Percentiles rank a stretch among this genome's conserved stretches.
Evolutionary conservation across 2,113 vertebrate genomes (phyloP).

Genomic region (Gymnarchus niloticus): DNA sequence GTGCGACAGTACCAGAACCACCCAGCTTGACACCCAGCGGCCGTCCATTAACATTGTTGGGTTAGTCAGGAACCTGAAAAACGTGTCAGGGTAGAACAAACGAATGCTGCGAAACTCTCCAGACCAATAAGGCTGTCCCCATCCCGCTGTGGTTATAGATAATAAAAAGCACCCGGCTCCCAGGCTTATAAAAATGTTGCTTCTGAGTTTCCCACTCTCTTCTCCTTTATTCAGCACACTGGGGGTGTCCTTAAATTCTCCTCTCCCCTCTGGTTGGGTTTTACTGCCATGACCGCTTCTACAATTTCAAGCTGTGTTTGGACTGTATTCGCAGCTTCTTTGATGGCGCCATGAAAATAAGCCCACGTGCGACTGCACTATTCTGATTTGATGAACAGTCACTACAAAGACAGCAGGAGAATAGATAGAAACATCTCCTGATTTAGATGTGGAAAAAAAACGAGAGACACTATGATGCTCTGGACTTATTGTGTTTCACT

Average conservation of each 20-base stretch:
- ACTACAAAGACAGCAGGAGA: not conserved
- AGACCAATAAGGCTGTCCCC: not conserved
- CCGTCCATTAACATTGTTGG: not conserved
- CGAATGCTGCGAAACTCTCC: not conserved
- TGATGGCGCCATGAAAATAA: not conserved
- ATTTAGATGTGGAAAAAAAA: not conserved
- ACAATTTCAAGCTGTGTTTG: not conserved
- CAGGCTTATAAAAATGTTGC: not conserved
- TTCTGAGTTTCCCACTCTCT: not conserved
- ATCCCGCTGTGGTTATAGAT: not conserved
- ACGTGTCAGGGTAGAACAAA: not conserved
- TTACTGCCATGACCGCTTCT: not conserved
- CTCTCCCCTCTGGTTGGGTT: not conserved
- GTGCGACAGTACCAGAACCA: not conserved
- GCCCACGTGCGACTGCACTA: not conserved
- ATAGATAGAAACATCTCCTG: not conserved
- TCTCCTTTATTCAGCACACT: not conserved
- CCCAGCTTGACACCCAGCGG: not conserved
- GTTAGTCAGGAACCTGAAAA: not conserved
- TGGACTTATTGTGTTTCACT: not conserved
- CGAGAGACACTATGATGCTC: not conserved
- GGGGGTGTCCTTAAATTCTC: constrained; percentile 1
- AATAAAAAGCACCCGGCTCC: not conserved
- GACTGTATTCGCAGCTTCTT: not conserved
- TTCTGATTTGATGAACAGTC: not conserved